Percentiles rank a stretch among this genome's conserved stretches.
Evolutionary conservation across 2,797 vertebrate species (phyloP).

Genomic region (Tokudaia tokunoshimensis): DNA sequence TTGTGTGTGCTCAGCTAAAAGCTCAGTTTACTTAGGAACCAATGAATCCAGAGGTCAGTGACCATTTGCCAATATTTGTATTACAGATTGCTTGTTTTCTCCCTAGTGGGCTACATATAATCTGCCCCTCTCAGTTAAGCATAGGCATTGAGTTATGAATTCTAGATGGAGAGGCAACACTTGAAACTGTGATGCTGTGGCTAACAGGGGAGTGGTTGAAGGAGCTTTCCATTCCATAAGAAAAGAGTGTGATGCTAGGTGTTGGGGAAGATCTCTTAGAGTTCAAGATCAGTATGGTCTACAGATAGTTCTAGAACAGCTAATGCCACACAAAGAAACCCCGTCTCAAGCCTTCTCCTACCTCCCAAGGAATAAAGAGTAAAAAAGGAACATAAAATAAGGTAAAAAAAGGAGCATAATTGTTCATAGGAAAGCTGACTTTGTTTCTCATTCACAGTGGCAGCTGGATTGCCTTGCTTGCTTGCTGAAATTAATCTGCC

Average conservation of each 20-base stretch:
- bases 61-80: not conserved
- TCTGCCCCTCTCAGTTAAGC: not conserved
- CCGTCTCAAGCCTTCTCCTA: too few species aligned
- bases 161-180: not conserved
- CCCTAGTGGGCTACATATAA: not conserved
- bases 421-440: not conserved
- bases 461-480: slow-evolving; percentile 98
- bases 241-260: too few species aligned
- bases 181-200: not conserved
- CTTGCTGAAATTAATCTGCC: slow-evolving; percentile 98
- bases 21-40: not conserved
- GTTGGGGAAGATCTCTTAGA: too few species aligned
- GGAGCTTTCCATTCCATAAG: too few species aligned
- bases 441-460: slow-evolving; percentile 91
- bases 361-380: too few species aligned
- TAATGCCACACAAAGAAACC: too few species aligned
- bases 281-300: too few species aligned
- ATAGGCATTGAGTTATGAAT: not conserved
- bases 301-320: too few species aligned
- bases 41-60: not conserved
- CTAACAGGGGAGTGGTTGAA: too few species aligned
- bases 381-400: too few species aligned
- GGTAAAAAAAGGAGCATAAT: too few species aligned
- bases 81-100: not conserved
- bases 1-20: not conserved